Evolutionary conservation across 2,113 vertebrate species (phyloP), one percentile per base, ranked within the genome.

Genomic region (Xiphias gladius): DNA sequence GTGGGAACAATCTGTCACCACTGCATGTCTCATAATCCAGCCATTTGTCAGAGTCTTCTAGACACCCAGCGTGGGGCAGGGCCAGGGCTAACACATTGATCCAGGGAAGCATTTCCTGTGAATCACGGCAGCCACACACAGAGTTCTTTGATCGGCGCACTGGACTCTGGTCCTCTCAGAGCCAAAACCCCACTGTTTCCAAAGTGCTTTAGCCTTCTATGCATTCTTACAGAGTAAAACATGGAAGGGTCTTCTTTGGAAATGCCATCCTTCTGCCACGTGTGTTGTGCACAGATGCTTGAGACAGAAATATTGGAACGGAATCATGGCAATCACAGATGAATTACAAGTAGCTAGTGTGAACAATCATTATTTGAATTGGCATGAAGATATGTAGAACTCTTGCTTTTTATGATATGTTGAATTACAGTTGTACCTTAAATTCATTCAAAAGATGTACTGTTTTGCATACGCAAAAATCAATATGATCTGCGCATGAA

Each of bases 1-100:
- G n/a, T 83, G 59, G 17, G 35, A 80, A 86, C 76, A 87, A 76
- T 88, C 75, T 77, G 76, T 90, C 65, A 86, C 79, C 37, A 77
- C 70, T 86, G 71, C 86, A 65, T 76, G 87, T 86, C 82, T 87
- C 73, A 85, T 88, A 90, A 91, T 91, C 80, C 79, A 75, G 50
- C 86, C 78, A 89, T 93, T 92, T 93, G 88, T 91, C 88, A 85
- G 73, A 89, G 86, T 85, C 76, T 69, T 83, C 71, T 46, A 83
- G 90, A 92, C 86, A 78, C 83, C 14, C 91, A 89, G 90, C 63
- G 19, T 93, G 92, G 76, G 84, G 86, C 58, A 20, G 48, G 54
- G 39, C 86, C 71, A 82, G 88, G 84, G 79, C 86, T 91, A 92
- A 90, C 85, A 93, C 86, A 95, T 89, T 89, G 89, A 94, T 92